Evolutionary conservation across 2,113 vertebrate species (phyloP).

Genomic region (Leiothrix lutea): DNA sequence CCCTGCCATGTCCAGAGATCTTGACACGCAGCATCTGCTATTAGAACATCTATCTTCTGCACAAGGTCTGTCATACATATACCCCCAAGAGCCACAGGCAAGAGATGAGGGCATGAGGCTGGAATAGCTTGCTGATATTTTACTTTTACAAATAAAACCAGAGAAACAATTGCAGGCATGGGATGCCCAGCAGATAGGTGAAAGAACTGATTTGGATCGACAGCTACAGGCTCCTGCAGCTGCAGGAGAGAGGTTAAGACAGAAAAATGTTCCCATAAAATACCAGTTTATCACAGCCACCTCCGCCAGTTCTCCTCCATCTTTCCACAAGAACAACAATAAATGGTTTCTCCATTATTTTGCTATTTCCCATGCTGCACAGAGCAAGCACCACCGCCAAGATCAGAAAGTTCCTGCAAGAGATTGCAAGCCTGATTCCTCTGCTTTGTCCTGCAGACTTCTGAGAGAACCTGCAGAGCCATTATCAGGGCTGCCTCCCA

Average conservation of each 20-base stretch:
- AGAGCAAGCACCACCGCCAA: not conserved
- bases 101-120: not conserved
- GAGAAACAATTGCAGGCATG: not conserved
- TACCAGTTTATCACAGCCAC: not conserved
- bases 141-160: not conserved
- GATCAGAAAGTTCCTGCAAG: slow-evolving; percentile 19
- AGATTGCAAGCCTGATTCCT: slow-evolving; percentile 4
- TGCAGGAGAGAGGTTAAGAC: not conserved
- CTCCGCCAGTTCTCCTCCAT: not conserved
- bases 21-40: not conserved
- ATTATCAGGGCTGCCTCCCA: slow-evolving; percentile 54
- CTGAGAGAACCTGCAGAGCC: slow-evolving; percentile 58
- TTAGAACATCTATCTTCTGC: slow-evolving; percentile 2
- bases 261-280: not conserved
- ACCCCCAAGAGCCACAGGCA: not conserved
- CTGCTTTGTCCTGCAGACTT: slow-evolving; percentile 29
- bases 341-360: slow-evolving; percentile 15
- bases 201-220: not conserved
- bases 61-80: not conserved
- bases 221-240: not conserved
- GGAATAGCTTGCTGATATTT: not conserved
- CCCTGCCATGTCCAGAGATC: not conserved
- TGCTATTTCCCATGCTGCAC: not conserved
- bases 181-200: not conserved
- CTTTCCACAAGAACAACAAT: slow-evolving; percentile 9